Conservation (phyloP, 2,888 invertebrate genomes). For the Lepidochitona cinerea region DNA sequence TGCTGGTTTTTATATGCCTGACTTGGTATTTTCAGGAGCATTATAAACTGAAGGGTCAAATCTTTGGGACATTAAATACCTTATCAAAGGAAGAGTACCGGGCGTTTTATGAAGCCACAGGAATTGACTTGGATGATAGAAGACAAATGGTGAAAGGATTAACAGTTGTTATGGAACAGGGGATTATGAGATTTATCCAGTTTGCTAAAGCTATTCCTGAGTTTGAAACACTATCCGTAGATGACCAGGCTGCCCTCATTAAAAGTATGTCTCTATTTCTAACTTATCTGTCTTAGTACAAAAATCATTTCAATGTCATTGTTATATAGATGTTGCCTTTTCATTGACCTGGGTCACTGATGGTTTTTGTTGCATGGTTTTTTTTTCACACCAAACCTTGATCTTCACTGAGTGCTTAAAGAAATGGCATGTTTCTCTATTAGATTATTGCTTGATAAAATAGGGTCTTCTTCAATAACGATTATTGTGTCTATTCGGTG, state of each 20-base stretch:
- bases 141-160: slow-evolving; percentile 47
- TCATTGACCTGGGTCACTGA: too few species aligned
- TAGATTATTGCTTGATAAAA: too few species aligned
- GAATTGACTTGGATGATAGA: slow-evolving; percentile 66
- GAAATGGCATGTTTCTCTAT: too few species aligned
- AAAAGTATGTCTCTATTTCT: slow-evolving; percentile 60
- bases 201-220: slow-evolving; percentile 66
- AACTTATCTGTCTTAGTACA: not conserved
- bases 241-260: slow-evolving; percentile 63
- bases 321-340: too few species aligned
- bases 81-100: slow-evolving; percentile 58
- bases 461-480: too few species aligned
- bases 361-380: too few species aligned
- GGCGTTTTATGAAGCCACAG: slow-evolving; percentile 62
- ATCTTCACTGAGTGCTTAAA: too few species aligned
- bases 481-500: too few species aligned
- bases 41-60: slow-evolving; percentile 6
- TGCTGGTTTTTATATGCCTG: too few species aligned
- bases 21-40: too few species aligned
- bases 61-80: slow-evolving; percentile 59
- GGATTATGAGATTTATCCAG: slow-evolving; percentile 55
- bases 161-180: slow-evolving; percentile 54
- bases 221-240: slow-evolving; percentile 55
- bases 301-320: not conserved
- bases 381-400: too few species aligned